Conservation (phyloP, 2,888 invertebrate genomes). For the Aleiodes leptofemur region DNA sequence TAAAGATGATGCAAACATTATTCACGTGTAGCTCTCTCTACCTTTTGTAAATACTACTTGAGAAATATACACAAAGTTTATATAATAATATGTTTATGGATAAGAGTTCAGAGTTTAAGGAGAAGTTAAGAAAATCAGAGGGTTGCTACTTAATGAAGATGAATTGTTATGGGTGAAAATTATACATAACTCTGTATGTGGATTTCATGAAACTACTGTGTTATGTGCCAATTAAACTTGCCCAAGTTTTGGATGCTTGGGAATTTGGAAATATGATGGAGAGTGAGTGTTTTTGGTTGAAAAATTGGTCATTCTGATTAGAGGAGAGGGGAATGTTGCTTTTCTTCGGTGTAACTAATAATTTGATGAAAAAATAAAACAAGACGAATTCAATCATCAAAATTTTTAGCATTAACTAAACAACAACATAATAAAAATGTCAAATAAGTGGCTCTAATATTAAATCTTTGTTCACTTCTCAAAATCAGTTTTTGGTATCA, state of each 20-base stretch:
- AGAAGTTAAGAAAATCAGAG: conserved; percentile 19
- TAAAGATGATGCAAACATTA: too few relatives aligned
- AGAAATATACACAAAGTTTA: neutral
- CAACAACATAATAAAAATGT: too few relatives aligned
- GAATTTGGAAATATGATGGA: too few relatives aligned
- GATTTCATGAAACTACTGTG: neutral
- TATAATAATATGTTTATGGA: neutral
- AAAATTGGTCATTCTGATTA: neutral
- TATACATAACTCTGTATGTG: neutral
- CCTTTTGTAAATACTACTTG: conserved; percentile 1
- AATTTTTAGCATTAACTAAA: too few relatives aligned
- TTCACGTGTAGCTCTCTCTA: neutral
- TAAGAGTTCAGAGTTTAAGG: neutral
- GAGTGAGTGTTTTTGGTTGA: neutral
- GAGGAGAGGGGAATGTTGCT: neutral
- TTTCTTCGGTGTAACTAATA: neutral
- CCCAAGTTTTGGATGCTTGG: neutral
- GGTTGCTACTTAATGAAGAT: conserved; percentile 18
- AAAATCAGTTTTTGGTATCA: too few relatives aligned
- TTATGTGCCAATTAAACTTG: conserved; percentile 12
- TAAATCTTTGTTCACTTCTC: too few relatives aligned
- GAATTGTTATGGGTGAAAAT: conserved; percentile 32
- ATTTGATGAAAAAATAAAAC: too few relatives aligned
- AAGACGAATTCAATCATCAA: too few relatives aligned
- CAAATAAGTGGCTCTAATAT: too few relatives aligned